Conservation (phyloP, 2,113 vertebrate species). For the Alethe diademata region DNA sequence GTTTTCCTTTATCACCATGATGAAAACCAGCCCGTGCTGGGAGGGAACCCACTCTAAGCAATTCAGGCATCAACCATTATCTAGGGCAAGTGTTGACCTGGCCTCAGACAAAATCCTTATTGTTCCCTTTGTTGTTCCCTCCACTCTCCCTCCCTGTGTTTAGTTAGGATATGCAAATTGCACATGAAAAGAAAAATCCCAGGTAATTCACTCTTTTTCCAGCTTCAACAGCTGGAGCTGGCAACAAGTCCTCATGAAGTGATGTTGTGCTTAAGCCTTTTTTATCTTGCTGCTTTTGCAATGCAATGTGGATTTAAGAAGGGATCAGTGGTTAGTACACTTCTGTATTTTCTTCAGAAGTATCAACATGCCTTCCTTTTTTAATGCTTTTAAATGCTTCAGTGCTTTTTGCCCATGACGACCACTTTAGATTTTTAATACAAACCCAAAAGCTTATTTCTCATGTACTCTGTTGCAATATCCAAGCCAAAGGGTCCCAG, state of each 20-base stretch:
- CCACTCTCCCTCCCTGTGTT: not conserved
- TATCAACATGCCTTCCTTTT: not conserved
- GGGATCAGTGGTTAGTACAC: not conserved
- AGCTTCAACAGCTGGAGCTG: not conserved
- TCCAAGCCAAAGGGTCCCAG: not conserved
- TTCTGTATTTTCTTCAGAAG: not conserved
- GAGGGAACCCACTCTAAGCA: not conserved
- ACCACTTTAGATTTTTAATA: not conserved
- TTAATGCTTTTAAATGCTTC: not conserved
- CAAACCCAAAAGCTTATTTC: not conserved
- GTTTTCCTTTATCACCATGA: constrained; percentile 5
- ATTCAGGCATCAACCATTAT: constrained; percentile 22
- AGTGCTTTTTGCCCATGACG: not conserved
- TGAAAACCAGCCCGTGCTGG: constrained; percentile 26
- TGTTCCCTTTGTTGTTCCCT: not conserved
- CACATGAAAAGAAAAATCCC: not conserved
- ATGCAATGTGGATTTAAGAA: not conserved
- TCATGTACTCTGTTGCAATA: not conserved
- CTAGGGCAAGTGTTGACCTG: constrained; percentile 18
- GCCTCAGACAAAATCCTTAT: constrained; percentile 24
- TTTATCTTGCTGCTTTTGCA: not conserved
- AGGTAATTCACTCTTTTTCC: constrained; percentile 5
- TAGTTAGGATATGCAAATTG: constrained; percentile 10
- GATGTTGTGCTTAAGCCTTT: not conserved
- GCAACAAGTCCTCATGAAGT: not conserved